Conservation (phyloP, 2,797 vertebrate species). For the Epinephelus coioides region DNA sequence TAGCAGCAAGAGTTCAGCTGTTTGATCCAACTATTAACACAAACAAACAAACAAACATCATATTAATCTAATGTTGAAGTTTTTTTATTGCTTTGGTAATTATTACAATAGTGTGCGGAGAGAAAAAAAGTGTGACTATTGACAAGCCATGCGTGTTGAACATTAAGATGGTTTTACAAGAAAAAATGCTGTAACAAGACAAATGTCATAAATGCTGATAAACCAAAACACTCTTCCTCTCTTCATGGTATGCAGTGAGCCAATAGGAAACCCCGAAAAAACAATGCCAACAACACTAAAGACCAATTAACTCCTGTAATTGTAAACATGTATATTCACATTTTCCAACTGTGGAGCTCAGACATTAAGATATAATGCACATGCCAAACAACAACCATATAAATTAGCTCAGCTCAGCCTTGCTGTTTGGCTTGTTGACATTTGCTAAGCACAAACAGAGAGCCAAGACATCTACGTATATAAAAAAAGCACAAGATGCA, state of each 20-base stretch:
- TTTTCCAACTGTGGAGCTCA: background rate
- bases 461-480: background rate
- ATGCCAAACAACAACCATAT: background rate
- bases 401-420: background rate
- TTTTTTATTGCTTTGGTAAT: background rate
- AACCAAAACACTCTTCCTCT: background rate
- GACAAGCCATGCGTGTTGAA: background rate
- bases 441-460: background rate
- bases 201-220: background rate
- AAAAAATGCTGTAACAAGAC: background rate
- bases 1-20: too few relatives aligned
- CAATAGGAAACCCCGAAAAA: background rate
- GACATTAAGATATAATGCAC: background rate
- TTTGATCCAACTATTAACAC: too few relatives aligned
- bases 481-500: constrained; percentile 4
- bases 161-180: background rate
- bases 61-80: too few relatives aligned
- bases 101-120: background rate
- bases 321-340: background rate
- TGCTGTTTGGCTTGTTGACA: background rate
- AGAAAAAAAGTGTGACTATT: background rate
- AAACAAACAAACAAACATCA: too few relatives aligned
- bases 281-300: background rate
- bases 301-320: background rate
- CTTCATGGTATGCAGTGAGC: background rate